phyloP scores from a whole-genome alignment of 2,888 invertebrate species.

The Bhutanitis thaidina region DNA sequence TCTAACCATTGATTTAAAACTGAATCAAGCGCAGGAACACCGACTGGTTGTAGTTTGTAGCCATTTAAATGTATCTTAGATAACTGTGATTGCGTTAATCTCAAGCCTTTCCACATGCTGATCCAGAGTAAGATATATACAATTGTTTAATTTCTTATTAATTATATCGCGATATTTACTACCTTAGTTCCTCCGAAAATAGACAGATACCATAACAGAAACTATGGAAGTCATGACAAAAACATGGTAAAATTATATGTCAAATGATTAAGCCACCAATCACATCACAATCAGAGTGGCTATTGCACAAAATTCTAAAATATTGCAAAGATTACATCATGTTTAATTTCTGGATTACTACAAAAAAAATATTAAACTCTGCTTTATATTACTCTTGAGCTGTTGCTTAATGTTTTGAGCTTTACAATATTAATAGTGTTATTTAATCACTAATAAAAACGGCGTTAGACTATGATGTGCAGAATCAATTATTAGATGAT shows the following conservation, averaged over 20 bases:
- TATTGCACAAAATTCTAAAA: constrained; percentile 15
- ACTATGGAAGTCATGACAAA: constrained; percentile 44
- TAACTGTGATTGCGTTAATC: constrained; percentile 70
- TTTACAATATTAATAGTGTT: too few species aligned
- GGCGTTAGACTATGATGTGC: too few species aligned
- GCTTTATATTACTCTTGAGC: too few species aligned
- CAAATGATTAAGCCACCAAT: constrained; percentile 20
- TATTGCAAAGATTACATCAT: neutral
- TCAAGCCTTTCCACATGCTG: constrained; percentile 73
- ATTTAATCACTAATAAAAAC: too few species aligned
- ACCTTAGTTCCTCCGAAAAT: constrained; percentile 59
- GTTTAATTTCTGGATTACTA: too few species aligned
- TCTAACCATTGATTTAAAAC: constrained; percentile 82
- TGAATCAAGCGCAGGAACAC: constrained; percentile 77
- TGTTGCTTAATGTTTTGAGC: too few species aligned
- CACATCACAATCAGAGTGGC: neutral
- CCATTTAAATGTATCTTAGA: constrained; percentile 67
- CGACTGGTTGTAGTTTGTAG: constrained; percentile 62
- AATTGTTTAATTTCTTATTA: constrained; percentile 33
- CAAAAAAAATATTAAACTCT: too few species aligned
- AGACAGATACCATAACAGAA: constrained; percentile 30
- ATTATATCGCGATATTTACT: constrained; percentile 58
- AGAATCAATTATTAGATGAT: too few species aligned
- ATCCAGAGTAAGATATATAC: constrained; percentile 39
- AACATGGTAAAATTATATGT: constrained; percentile 70